Evolutionary conservation across 2,113 vertebrate genomes (phyloP), one percentile per base, ranked within the genome.

Genomic region (Thomomys bottae): DNA sequence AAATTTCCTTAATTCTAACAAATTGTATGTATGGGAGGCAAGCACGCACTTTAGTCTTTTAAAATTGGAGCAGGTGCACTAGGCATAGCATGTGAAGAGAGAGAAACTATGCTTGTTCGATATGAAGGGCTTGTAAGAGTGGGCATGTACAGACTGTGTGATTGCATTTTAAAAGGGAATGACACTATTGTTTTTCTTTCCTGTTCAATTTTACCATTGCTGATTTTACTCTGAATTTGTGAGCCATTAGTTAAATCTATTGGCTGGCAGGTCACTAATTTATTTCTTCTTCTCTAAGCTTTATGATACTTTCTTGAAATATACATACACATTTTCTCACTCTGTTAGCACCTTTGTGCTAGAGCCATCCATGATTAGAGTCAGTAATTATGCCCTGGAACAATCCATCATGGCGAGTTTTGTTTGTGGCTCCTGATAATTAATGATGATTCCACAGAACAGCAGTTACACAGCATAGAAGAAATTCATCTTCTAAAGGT

Each of bases 401-500:
- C 88, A 92, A 96, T 96, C 94, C 93, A 95, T 97, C 97, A 96
- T 84, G 89, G 95, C 49, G n/a, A 94, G 70, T 96, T 97, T 97
- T 97, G 89, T 96, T 96, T 95, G 93, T 93, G 91, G 80, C 0
- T 14, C 81, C 40, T 94, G 81, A 94, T 97, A 97, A 98, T 98
- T 97, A 97, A 97, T 97, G 94, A 92, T 66, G 77, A 96, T 92
- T 76, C 84, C 42, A 61, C 91, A 87, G 61, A 96, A 95, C 84
- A 96, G 93, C 88, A 96, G 86, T 95, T 92, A 94, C 75, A 89
- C 21, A 79, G 85, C 57, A 70, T 49, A 96, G 93, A 93, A 95
- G 94, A 97, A 97, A 98, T 98, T 97, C 96, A 95, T 98, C 95
- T 97, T 97, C 84, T 93, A 96, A 97, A 97, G 96, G 96, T 95